These are phyloP conservation scores for Prosopocoilus inquinatus DNA, from an alignment of 2,888 invertebrate genomes.

Conservation along the genomic window DNA sequence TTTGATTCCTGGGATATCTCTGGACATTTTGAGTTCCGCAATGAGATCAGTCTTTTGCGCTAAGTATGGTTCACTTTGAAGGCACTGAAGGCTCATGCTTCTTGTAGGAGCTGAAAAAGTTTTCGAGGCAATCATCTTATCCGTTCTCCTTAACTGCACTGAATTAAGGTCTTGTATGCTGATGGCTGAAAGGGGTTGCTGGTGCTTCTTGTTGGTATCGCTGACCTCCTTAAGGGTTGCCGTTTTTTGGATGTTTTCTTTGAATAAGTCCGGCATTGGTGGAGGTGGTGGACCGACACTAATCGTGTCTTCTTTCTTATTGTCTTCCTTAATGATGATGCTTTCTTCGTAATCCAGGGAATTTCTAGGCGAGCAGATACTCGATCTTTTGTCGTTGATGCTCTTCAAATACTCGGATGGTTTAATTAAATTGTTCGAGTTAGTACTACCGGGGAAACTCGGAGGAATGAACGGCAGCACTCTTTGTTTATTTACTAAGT, in stretches of 20 bases:
- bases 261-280: conserved; percentile 48
- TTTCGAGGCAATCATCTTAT: conserved; percentile 72
- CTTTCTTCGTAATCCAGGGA: conserved; percentile 45
- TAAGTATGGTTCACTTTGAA: conserved; percentile 69
- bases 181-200: conserved; percentile 82
- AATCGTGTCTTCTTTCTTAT: conserved; percentile 27
- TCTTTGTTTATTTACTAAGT: conserved; percentile 81
- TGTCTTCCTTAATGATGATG: conserved; percentile 30
- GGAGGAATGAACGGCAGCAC: conserved; percentile 89
- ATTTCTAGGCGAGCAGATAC: conserved; percentile 52
- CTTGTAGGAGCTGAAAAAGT: conserved; percentile 78
- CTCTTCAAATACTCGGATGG: conserved; percentile 89
- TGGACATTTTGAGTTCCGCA: conserved; percentile 88
- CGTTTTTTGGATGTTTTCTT: conserved; percentile 17
- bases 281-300: conserved; percentile 54
- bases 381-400: conserved; percentile 61
- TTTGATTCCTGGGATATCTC: conserved; percentile 90
- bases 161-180: conserved; percentile 85
- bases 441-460: conserved; percentile 68
- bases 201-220: conserved; percentile 50
- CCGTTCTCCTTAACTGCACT: conserved; percentile 75
- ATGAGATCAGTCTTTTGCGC: conserved; percentile 83
- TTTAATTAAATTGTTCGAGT: conserved; percentile 82
- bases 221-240: conserved; percentile 19
- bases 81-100: conserved; percentile 73